Conservation (phyloP, 2,888 invertebrate genomes). For the Pristionchus fissidentatus region DNA sequence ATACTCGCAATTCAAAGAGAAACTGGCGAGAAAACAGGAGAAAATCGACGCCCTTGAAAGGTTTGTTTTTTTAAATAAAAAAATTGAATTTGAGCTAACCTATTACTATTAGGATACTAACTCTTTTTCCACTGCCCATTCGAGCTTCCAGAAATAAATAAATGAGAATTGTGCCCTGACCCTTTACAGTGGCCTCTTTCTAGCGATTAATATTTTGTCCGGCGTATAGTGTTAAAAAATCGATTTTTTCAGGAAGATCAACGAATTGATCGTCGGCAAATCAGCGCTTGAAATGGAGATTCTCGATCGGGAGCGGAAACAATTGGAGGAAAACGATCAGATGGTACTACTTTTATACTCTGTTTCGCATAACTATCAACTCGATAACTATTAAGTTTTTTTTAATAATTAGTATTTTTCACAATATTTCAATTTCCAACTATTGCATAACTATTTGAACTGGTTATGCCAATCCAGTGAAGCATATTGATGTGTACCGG, state of each 20-base stretch:
- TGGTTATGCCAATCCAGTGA: too few relatives aligned
- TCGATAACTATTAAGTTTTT: neutral
- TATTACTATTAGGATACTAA: too few relatives aligned
- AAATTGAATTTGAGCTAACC: too few relatives aligned
- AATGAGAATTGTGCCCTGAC: too few relatives aligned
- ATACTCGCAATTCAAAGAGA: conserved; percentile 23
- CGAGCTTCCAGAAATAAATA: too few relatives aligned
- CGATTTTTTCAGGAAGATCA: conserved; percentile 17
- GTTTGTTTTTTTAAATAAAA: too few relatives aligned
- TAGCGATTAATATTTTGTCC: too few relatives aligned
- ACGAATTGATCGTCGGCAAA: conserved; percentile 39
- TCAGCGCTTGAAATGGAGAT: conserved; percentile 38
- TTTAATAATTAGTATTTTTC: neutral
- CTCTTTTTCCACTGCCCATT: too few relatives aligned
- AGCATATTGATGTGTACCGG: too few relatives aligned
- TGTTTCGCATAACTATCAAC: neutral
- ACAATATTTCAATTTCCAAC: neutral
- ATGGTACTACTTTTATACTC: neutral
- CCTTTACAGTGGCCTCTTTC: too few relatives aligned
- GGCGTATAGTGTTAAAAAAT: neutral
- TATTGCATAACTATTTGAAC: too few relatives aligned
- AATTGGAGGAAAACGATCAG: conserved; percentile 29
- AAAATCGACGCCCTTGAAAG: conserved; percentile 24
- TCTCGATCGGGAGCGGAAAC: conserved; percentile 5
- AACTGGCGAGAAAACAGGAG: conserved; percentile 35